Conservation (phyloP, 2,888 invertebrate species). For the Glaucopsyche alexis region DNA sequence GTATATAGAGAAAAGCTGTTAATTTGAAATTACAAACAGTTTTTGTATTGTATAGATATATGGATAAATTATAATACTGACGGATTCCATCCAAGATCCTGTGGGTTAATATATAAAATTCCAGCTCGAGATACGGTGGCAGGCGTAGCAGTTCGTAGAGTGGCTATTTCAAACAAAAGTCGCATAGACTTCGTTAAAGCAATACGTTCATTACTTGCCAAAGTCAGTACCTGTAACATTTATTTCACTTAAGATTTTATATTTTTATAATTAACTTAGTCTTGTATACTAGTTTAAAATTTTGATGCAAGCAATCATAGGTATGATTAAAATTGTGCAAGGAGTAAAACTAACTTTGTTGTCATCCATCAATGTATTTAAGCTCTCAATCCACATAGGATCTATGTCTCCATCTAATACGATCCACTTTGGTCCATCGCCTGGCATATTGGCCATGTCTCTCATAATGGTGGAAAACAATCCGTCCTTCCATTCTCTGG, state of each 20-base stretch:
- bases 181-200: slow-evolving; percentile 94
- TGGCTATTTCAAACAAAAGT: slow-evolving; percentile 95
- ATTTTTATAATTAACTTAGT: too few species aligned
- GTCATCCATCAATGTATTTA: slow-evolving; percentile 98
- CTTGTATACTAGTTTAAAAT: too few species aligned
- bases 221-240: slow-evolving; percentile 84
- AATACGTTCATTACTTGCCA: slow-evolving; percentile 97
- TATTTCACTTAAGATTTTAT: neutral
- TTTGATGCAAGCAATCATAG: too few species aligned
- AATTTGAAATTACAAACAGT: too few species aligned
- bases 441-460: slow-evolving; percentile 93
- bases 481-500: slow-evolving; percentile 96
- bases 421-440: slow-evolving; percentile 95
- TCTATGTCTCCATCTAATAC: slow-evolving; percentile 97
- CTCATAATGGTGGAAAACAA: slow-evolving; percentile 95
- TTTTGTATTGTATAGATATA: too few species aligned
- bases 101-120: slow-evolving; percentile 95
- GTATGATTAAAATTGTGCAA: slow-evolving; percentile 20
- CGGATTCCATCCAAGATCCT: slow-evolving; percentile 97
- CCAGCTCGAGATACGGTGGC: slow-evolving; percentile 97
- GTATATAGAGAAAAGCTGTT: too few species aligned
- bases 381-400: slow-evolving; percentile 98
- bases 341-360: slow-evolving; percentile 85
- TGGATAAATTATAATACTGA: slow-evolving; percentile 72
- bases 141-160: slow-evolving; percentile 94